phyloP scores from a whole-genome alignment of 2,797 vertebrate genomes.

The Notoglanidium macrostoma region DNA sequence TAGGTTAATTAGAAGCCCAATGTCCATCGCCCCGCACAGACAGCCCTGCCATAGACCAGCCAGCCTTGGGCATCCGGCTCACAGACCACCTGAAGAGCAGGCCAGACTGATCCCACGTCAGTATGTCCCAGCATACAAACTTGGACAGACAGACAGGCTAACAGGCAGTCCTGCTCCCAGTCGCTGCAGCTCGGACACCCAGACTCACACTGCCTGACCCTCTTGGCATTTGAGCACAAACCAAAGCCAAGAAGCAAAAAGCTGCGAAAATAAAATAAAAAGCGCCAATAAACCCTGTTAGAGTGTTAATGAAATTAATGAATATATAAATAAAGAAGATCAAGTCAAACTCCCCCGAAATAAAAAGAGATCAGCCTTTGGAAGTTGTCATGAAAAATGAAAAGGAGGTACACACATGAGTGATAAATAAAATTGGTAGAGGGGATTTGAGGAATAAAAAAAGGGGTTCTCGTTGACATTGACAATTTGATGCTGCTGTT shows the following conservation, averaged over 20 bases:
- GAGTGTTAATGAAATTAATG: conserved; percentile 80
- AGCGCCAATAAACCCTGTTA: conserved; percentile 82
- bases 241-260: conserved; percentile 84
- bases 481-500: conserved; percentile 61
- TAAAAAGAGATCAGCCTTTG: conserved; percentile 39
- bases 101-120: conserved; percentile 23
- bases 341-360: conserved; percentile 49
- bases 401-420: conserved; percentile 13
- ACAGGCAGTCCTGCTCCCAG: conserved; percentile 33
- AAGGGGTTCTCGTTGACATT: conserved; percentile 46
- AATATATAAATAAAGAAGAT: conserved; percentile 50
- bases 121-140: conserved; percentile 21
- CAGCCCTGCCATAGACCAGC: conserved; percentile 56
- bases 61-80: conserved; percentile 36
- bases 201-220: conserved; percentile 77
- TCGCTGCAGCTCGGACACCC: conserved; percentile 45
- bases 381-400: conserved; percentile 41
- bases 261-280: conserved; percentile 72
- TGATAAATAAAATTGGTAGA: conserved; percentile 10
- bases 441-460: conserved; percentile 34
- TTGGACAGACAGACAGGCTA: conserved; percentile 22
- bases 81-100: conserved; percentile 36
- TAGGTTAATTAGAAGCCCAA: conserved; percentile 98
- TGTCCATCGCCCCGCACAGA: conserved; percentile 77
- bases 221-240: conserved; percentile 82